Base-by-base conservation (phyloP, 2,797 vertebrate genomes). In the Oceanodroma leucorhoa region DNA sequence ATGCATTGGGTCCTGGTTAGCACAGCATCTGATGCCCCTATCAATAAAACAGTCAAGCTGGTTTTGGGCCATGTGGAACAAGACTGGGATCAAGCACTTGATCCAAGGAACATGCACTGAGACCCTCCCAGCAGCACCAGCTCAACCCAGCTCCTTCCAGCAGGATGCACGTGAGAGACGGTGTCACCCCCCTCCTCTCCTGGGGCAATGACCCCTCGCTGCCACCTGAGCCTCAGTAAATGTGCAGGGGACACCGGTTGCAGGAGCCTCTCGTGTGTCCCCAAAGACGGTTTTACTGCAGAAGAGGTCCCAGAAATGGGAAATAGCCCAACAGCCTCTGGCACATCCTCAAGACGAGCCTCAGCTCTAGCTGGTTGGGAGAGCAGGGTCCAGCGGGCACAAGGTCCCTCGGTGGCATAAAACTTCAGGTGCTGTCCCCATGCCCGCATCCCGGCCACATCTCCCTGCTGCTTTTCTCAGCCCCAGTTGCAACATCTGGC, bases 191-290 rank as follows among this genome's bases (percentile, higher is more conserved):
- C 17, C 22, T n/a, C 48, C n/a, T 29, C 10, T 38, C 46, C 46
- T 0, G 2, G 14, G 5, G 9, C 1, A 1, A 29, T 5, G 45
- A 53, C 14, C 43, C 18, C 60, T 48, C 1, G 2, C 58, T 55
- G 23, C 46, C 40, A 34, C 30, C 23, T 45, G 12, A 50, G 29
- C 53, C 24, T 16, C 48, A 14, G 48, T 18, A 36, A 50, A 23
- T 5, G 23, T 6, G 7, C 27, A 40, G 29, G 57, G 43, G 50
- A 36, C 57, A 48, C 21, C 0, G 0, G 40, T 53, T 32, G 32
- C 15, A 66, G 45, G 36, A 71, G 10, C 32, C 64, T 51, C 77
- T 60, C 1, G 0, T 7, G 6, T 26, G 15, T 34, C 36, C 57
- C 57, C 60, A 30, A 17, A 21, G 27, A 18, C 27, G 51, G 23